Conservation (phyloP, 2,888 invertebrate species). For the Acholoe squamosa region DNA sequence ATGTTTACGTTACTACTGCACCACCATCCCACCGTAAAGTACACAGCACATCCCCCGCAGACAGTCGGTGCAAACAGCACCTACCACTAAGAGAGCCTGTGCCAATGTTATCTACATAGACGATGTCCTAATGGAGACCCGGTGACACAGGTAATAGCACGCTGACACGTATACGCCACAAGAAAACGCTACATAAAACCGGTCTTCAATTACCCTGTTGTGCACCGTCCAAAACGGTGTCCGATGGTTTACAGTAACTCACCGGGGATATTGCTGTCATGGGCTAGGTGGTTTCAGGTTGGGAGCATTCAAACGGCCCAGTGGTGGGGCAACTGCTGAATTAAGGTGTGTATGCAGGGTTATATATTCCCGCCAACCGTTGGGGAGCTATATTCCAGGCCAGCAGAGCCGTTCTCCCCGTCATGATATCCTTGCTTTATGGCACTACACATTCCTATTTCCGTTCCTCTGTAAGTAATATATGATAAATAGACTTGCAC, state of each 20-base stretch:
- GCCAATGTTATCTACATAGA: not conserved
- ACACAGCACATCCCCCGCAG: not conserved
- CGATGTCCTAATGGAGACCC: slow-evolving; percentile 4
- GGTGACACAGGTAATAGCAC: slow-evolving; percentile 25
- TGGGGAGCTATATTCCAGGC: no score
- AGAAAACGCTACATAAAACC: not conserved
- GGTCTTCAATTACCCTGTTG: not conserved
- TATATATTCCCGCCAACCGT: no score
- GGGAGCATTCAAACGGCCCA: not conserved
- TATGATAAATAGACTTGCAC: no score
- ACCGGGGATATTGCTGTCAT: not conserved
- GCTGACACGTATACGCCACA: not conserved
- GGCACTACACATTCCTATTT: no score
- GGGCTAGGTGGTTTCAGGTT: not conserved
- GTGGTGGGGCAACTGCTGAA: not conserved
- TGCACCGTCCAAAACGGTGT: not conserved
- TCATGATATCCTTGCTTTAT: no score
- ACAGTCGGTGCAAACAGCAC: not conserved
- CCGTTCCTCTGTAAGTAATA: no score
- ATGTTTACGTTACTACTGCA: not conserved
- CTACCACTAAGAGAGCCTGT: not conserved
- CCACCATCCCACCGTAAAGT: not conserved
- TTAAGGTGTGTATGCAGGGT: not conserved
- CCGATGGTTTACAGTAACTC: not conserved
- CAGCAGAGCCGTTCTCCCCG: no score